Evolutionary conservation across 2,888 invertebrate species (phyloP).

Genomic region (Erannis defoliaria): DNA sequence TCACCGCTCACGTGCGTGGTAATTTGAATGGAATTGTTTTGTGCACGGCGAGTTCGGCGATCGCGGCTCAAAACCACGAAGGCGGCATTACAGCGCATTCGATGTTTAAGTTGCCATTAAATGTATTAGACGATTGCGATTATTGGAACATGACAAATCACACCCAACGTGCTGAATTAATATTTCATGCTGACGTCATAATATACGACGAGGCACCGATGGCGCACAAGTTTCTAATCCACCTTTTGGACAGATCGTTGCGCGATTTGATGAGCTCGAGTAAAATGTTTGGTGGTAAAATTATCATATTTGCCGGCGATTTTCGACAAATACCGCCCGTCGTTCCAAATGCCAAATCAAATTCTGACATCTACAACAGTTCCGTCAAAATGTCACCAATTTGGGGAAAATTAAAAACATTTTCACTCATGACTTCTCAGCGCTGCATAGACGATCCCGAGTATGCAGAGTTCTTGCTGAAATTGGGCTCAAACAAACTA

Average conservation of each 20-base stretch:
- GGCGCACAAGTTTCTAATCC: conserved; percentile 2
- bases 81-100: no score
- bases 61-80: no score
- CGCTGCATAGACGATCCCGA: conserved; percentile 11
- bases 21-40: no score
- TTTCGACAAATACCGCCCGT: conserved; percentile 25
- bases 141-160: no score
- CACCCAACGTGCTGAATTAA: no score
- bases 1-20: neutral
- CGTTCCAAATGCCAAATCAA: neutral
- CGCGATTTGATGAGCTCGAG: conserved; percentile 10
- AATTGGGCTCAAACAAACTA: conserved; percentile 15
- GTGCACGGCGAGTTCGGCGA: no score
- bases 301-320: conserved; percentile 27
- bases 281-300: conserved; percentile 25
- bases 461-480: conserved; percentile 11
- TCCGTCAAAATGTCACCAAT: conserved; percentile 12
- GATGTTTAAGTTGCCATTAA: neutral
- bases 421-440: conserved; percentile 9
- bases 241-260: conserved; percentile 5
- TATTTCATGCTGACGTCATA: neutral
- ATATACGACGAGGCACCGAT: conserved; percentile 7
- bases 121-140: neutral
- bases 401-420: conserved; percentile 11
- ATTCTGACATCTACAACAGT: conserved; percentile 10